Conservation (phyloP, 2,113 vertebrate genomes). For the Edolisoma coerulescens region DNA sequence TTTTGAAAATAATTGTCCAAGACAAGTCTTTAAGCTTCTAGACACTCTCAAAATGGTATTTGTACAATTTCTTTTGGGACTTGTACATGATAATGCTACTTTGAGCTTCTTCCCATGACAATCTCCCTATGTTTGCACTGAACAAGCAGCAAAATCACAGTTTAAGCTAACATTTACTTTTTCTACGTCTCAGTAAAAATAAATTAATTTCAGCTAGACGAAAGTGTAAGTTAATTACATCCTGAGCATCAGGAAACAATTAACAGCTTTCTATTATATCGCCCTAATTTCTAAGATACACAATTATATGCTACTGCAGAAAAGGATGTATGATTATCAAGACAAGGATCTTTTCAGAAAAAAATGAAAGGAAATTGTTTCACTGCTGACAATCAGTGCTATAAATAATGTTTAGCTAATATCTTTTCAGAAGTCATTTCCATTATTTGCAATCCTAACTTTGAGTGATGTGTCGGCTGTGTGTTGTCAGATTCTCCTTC, state of each 20-base stretch:
- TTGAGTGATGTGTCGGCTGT: neutral
- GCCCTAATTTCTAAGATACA: neutral
- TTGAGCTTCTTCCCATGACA: neutral
- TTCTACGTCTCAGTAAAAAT: neutral
- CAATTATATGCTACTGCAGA: neutral
- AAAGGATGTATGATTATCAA: conserved; percentile 33
- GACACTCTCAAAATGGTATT: neutral
- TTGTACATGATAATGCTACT: neutral
- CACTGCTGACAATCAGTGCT: neutral
- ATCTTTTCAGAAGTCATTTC: conserved; percentile 8
- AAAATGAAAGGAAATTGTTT: conserved; percentile 17
- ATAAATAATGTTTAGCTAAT: conserved; percentile 2
- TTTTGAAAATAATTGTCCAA: neutral
- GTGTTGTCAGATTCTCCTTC: neutral
- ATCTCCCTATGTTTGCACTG: neutral
- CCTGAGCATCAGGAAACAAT: conserved; percentile 41
- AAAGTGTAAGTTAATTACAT: conserved; percentile 27
- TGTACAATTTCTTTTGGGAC: neutral
- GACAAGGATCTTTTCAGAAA: conserved; percentile 1
- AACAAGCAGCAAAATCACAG: neutral
- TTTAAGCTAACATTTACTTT: neutral
- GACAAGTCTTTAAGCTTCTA: neutral
- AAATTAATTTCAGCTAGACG: neutral
- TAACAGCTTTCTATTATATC: conserved; percentile 18
- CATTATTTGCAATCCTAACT: neutral